These are phyloP conservation scores for Lasioglossum albipes DNA, from an alignment of 1,140 invertebrate species.

Conservation along the genomic window DNA sequence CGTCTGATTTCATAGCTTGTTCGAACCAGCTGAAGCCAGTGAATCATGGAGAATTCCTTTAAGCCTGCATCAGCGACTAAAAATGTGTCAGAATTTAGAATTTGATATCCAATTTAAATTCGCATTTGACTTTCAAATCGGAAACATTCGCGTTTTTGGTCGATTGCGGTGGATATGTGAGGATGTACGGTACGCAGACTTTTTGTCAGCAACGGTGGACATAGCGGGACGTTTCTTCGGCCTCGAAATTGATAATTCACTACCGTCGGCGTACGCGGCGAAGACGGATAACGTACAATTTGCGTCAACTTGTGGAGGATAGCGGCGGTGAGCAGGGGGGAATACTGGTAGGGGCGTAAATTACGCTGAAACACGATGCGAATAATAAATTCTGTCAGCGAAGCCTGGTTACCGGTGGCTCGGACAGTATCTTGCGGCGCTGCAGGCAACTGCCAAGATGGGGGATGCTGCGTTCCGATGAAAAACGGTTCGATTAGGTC, in stretches of 20 bases:
- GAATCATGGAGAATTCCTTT: no score
- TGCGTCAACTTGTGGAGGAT: slow-evolving; percentile 4
- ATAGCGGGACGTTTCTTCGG: background rate
- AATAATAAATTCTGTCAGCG: slow-evolving; percentile 44
- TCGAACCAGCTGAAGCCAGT: no score
- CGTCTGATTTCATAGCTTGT: no score
- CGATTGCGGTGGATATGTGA: no score
- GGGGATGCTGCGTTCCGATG: slow-evolving; percentile 9
- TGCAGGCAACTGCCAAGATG: slow-evolving; percentile 17
- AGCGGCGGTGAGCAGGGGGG: background rate
- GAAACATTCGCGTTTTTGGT: no score
- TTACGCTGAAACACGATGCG: slow-evolving; percentile 39
- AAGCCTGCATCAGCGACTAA: no score
- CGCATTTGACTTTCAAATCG: no score
- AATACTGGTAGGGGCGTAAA: slow-evolving; percentile 13
- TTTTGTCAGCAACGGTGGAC: background rate
- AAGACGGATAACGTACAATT: slow-evolving; percentile 35
- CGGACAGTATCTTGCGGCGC: slow-evolving; percentile 14
- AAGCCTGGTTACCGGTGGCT: slow-evolving; percentile 2
- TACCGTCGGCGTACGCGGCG: background rate
- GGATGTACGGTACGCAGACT: no score
- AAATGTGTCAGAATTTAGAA: background rate
- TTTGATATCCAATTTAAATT: background rate
- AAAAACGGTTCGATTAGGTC: slow-evolving; percentile 14
- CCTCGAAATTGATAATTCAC: slow-evolving; percentile 26